A percentile compares a stretch with the other conserved stretches of the same genome.
Conservation (phyloP, 2,888 invertebrate genomes). For the Ichneumoninae sp. region DNA sequence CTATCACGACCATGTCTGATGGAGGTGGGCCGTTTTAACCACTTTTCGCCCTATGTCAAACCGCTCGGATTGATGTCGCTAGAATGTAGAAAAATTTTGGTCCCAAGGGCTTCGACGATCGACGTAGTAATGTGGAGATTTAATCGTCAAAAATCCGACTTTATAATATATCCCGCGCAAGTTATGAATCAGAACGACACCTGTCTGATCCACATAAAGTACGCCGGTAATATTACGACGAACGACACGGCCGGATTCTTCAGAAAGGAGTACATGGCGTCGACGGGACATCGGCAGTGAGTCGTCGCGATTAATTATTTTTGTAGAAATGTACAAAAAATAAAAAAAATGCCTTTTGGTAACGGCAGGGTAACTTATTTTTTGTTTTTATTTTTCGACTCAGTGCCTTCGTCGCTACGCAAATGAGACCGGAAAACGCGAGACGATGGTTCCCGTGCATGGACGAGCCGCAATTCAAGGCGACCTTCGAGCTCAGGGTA, state of each 20-base stretch:
- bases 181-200: conserved; percentile 86
- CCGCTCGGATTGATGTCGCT: background rate
- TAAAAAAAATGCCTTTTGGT: background rate
- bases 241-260: conserved; percentile 89
- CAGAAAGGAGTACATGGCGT: conserved; percentile 87
- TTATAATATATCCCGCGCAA: conserved; percentile 87
- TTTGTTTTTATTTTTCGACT: background rate
- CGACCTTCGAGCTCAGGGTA: conserved; percentile 88
- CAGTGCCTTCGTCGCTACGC: conserved; percentile 88
- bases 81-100: background rate
- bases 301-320: conserved; percentile 37
- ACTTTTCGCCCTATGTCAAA: background rate
- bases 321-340: conserved; percentile 13
- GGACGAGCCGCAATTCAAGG: conserved; percentile 92
- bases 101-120: conserved; percentile 41
- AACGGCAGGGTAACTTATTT: background rate
- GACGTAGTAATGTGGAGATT: conserved; percentile 47
- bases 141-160: conserved; percentile 86
- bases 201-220: conserved; percentile 88
- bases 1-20: background rate
- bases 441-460: conserved; percentile 92
- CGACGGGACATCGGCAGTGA: conserved; percentile 84
- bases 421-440: conserved; percentile 90
- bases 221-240: conserved; percentile 88
- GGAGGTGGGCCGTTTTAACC: background rate